Base-by-base conservation (phyloP, 1,140 invertebrate species). In the Heliothis subflexa region DNA sequence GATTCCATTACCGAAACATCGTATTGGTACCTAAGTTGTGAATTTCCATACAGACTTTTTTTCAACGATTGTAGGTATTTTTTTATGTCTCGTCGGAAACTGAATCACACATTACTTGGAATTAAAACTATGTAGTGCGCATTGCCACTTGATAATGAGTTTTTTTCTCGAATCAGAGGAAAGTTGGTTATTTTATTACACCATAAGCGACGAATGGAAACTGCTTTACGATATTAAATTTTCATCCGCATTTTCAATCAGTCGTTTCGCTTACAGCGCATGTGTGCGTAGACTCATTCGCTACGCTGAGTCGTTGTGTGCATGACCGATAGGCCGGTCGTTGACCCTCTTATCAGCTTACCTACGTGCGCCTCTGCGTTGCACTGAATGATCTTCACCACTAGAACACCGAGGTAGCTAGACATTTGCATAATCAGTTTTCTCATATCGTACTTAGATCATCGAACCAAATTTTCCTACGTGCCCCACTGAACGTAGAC, bases 311-410 rank as follows among this genome's bases (percentile, higher is more conserved):
- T 62, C 57, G 82, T 72, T 77, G 81, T 72, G 81, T 83, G 83
- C 82, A 85, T 90, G 91, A 91, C 89, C 89, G 91, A 92, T 92
- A 92, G 85, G 84, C 73, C 52, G 91, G 86, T 57, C 89, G 88
- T 81, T 85, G 86, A 88, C 85, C 89, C 81, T 80, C 86, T 92
- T 92, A 92, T 92, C 89, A 91, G 61, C 73, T 78, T 79, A 87
- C 81, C 73, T 84, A 85, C 83, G 83, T 87, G 84, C 74, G 81
- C 59, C 79, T 85, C 79, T 76, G 45, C 18, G 33, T 16, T 80
- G 83, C 83, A 82, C 76, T 81, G 18, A 33, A 54, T 77, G 54
- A 76, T 76, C 78, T 54, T 80, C 55, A 52, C 70, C 55, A 47
- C 52, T 18, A 18, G 52, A 55, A 25, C 55, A 79, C 75, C 47